Conservation (phyloP, 2,113 vertebrate genomes). For the Hydrolagus affinis region DNA sequence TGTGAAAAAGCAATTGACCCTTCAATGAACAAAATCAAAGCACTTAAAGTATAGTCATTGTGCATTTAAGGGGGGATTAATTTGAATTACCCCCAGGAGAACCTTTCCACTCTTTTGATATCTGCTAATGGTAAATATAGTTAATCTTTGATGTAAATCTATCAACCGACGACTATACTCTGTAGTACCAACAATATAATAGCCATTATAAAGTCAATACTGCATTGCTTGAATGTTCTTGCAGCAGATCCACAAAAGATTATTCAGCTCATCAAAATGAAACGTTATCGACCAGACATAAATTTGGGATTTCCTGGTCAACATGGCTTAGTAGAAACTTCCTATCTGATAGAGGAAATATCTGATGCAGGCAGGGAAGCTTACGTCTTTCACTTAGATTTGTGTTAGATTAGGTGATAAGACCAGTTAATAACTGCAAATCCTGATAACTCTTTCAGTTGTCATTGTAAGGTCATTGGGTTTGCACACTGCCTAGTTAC, state of each 20-base stretch:
- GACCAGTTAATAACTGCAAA: slow-evolving; percentile 5
- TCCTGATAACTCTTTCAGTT: slow-evolving; percentile 3
- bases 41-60: background rate
- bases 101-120: background rate
- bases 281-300: background rate
- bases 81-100: background rate
- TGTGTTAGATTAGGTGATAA: slow-evolving; percentile 12
- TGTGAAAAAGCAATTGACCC: background rate
- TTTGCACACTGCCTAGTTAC: background rate
- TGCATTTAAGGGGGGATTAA: background rate
- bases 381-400: background rate
- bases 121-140: background rate
- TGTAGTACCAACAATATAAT: background rate
- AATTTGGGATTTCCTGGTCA: background rate
- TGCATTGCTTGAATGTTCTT: background rate
- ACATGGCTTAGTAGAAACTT: background rate
- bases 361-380: background rate
- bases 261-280: background rate
- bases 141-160: background rate
- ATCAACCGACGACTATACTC: background rate
- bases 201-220: background rate
- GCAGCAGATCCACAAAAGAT: background rate
- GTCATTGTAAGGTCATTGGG: slow-evolving; percentile 13
- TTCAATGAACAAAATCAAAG: background rate
- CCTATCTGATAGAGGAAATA: background rate